A percentile compares a stretch with the other conserved stretches of the same genome.
These are phyloP conservation scores for Theropithecus gelada DNA, from an alignment of 2,113 vertebrate species.

Conservation along the genomic window DNA sequence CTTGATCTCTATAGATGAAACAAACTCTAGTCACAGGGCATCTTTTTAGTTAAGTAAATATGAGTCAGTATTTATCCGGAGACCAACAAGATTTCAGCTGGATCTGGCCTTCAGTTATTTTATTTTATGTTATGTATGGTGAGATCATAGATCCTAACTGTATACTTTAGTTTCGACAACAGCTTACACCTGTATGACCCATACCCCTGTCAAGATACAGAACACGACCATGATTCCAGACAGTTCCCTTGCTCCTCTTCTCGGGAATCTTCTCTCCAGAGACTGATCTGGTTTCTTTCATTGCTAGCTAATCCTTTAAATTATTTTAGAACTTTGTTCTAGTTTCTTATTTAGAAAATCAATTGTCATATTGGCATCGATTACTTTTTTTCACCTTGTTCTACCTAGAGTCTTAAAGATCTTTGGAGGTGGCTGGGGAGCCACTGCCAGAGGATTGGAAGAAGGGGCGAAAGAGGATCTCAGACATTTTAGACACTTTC, in stretches of 20 bases:
- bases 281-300: not conserved
- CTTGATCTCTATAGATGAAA: not conserved
- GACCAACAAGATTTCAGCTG: not conserved
- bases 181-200: not conserved
- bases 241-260: not conserved
- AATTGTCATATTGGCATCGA: not conserved
- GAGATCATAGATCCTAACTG: not conserved
- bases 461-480: not conserved
- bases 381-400: not conserved
- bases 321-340: not conserved
- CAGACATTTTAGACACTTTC: not conserved
- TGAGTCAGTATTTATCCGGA: not conserved
- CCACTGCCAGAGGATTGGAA: not conserved
- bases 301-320: not conserved
- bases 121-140: not conserved
- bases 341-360: constrained; percentile 20
- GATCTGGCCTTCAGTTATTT: not conserved
- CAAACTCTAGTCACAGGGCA: not conserved
- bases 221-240: not conserved
- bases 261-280: not conserved
- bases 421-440: not conserved
- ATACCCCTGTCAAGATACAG: not conserved
- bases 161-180: not conserved
- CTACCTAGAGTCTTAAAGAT: not conserved
- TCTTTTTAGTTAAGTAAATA: not conserved